Evolutionary conservation across 1,140 invertebrate genomes (phyloP).

Genomic region (Dinoponera quadriceps): DNA sequence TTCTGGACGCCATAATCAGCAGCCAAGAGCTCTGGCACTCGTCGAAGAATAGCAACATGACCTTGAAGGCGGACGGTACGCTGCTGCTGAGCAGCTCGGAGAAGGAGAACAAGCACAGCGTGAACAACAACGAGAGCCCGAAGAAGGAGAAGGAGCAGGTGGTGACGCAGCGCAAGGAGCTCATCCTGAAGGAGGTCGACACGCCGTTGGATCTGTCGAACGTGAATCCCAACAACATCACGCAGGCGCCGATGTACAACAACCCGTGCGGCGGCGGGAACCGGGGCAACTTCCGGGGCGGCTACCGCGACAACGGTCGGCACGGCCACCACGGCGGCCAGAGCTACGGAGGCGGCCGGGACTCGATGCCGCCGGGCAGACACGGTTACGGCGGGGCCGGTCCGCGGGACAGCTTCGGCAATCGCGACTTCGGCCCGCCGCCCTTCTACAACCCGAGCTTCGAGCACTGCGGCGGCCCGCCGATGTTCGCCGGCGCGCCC

Average conservation of each 20-base stretch:
- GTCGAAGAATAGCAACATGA: constrained; percentile 88
- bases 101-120: constrained; percentile 79
- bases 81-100: constrained; percentile 84
- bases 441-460: constrained; percentile 78
- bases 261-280: constrained; percentile 80
- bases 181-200: constrained; percentile 59
- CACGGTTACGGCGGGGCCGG: constrained; percentile 75
- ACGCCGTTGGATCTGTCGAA: constrained; percentile 76
- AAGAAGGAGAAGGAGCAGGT: constrained; percentile 71
- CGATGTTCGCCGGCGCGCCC: constrained; percentile 74
- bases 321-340: constrained; percentile 77
- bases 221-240: constrained; percentile 80
- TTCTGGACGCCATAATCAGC: constrained; percentile 91
- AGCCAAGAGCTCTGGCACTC: constrained; percentile 91
- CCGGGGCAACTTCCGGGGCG: constrained; percentile 79
- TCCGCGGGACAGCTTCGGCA: constrained; percentile 72
- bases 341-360: constrained; percentile 73
- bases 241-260: constrained; percentile 88
- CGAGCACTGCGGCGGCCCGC: constrained; percentile 77
- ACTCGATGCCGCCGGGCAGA: constrained; percentile 73
- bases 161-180: neutral
- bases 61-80: constrained; percentile 87
- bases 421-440: constrained; percentile 77
- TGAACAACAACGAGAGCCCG: constrained; percentile 78
- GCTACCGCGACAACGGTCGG: constrained; percentile 78